phyloP scores from a whole-genome alignment of 1,140 invertebrate species.

The Drosophila sp. region DNA sequence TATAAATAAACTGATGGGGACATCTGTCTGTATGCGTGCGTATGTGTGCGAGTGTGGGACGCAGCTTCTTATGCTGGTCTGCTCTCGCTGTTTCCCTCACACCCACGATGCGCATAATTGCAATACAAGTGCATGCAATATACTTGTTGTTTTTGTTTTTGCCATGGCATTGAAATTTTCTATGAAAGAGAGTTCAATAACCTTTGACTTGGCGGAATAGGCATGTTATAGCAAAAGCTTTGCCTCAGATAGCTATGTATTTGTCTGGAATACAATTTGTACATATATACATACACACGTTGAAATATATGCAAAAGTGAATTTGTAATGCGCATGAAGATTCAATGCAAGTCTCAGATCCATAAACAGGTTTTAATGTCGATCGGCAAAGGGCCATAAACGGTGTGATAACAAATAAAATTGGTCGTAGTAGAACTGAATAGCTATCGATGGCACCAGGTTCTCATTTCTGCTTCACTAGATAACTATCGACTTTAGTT shows the following conservation, averaged over 20 bases:
- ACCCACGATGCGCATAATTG: constrained; percentile 62
- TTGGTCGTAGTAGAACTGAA: background rate
- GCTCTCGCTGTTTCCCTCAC: constrained; percentile 38
- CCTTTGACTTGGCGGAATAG: constrained; percentile 59
- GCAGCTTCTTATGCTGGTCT: constrained; percentile 53
- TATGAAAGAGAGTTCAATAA: constrained; percentile 70
- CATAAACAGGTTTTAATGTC: constrained; percentile 61
- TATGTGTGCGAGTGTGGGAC: constrained; percentile 32
- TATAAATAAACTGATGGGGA: constrained; percentile 66
- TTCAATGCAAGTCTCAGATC: constrained; percentile 19
- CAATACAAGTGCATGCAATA: constrained; percentile 41
- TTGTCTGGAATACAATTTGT: constrained; percentile 29
- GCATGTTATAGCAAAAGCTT: constrained; percentile 57
- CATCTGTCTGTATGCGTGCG: constrained; percentile 14
- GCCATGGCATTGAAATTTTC: constrained; percentile 74
- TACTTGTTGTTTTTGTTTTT: constrained; percentile 46
- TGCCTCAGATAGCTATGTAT: constrained; percentile 12
- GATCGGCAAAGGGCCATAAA: constrained; percentile 9
- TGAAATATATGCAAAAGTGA: constrained; percentile 21
- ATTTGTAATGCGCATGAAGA: constrained; percentile 58
- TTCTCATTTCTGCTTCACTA: too few species aligned
- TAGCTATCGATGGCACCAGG: too few species aligned
- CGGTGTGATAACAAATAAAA: constrained; percentile 3
- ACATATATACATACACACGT: background rate
- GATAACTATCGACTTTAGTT: too few species aligned